Evolutionary conservation across 2,888 invertebrate genomes (phyloP).

Genomic region (Eugnorisma glareosa): DNA sequence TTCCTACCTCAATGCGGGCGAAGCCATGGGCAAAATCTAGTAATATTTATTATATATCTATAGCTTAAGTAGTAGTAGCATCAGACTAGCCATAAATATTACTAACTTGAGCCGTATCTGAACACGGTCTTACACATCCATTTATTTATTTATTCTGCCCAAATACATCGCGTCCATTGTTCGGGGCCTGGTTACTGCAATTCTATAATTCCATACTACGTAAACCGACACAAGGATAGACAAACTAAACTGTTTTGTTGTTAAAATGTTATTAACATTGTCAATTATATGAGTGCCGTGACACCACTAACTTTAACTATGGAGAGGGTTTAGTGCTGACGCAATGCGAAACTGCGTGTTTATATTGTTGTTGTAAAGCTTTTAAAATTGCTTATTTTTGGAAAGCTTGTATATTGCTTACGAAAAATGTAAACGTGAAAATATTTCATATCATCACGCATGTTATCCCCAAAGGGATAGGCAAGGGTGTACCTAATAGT

Average conservation of each 20-base stretch:
- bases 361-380: background rate
- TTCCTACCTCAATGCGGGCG: background rate
- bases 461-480: no score
- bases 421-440: background rate
- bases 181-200: constrained; percentile 64
- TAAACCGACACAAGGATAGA: constrained; percentile 74
- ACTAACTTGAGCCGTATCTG: background rate
- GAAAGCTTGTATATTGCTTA: background rate
- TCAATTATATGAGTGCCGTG: constrained; percentile 39
- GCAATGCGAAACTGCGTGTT: constrained; percentile 17
- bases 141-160: constrained; percentile 57
- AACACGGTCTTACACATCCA: constrained; percentile 40
- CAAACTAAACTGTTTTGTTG: constrained; percentile 63
- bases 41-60: no score
- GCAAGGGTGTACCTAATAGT: no score
- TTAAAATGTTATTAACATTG: constrained; percentile 70
- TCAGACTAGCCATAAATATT: constrained; percentile 14
- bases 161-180: constrained; percentile 56
- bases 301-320: constrained; percentile 7
- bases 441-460: background rate
- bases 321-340: background rate
- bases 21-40: background rate
- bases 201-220: constrained; percentile 63
- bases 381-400: background rate
- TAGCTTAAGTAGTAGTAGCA: background rate